Conservation (phyloP, 1,140 invertebrate genomes). For the Brachionus paranguensis region DNA sequence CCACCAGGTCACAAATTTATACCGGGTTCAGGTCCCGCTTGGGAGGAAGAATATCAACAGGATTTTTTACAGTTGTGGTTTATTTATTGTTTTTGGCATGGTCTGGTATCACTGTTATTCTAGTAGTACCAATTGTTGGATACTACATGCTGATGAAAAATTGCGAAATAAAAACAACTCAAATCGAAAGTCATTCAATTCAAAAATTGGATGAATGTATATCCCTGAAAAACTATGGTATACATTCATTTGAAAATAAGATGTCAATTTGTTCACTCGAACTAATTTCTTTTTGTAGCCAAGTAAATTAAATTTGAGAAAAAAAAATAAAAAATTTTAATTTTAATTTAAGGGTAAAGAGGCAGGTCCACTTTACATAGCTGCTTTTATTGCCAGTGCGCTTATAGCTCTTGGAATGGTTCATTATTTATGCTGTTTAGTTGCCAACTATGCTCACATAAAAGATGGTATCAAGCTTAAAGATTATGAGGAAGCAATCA, state of each 20-base stretch:
- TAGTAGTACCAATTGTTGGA: slow-evolving; percentile 27
- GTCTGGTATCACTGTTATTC: not conserved
- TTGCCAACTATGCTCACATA: slow-evolving; percentile 40
- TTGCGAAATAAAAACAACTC: slow-evolving; percentile 27
- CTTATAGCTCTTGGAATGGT: slow-evolving; percentile 24
- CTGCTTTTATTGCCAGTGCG: not conserved
- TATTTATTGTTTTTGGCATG: slow-evolving; percentile 28
- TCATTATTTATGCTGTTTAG: slow-evolving; percentile 33
- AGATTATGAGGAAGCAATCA: slow-evolving; percentile 39
- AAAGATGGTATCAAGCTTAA: slow-evolving; percentile 35
- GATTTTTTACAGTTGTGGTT: slow-evolving; percentile 34
- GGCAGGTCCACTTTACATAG: slow-evolving; percentile 28
- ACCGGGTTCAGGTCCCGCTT: slow-evolving; percentile 32
- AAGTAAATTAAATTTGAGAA: not conserved
- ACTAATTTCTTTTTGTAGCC: slow-evolving; percentile 20
- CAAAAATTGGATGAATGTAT: slow-evolving; percentile 35
- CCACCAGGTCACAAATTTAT: slow-evolving; percentile 28
- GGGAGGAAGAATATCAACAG: slow-evolving; percentile 24
- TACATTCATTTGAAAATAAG: slow-evolving; percentile 22
- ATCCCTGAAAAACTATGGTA: slow-evolving; percentile 21
- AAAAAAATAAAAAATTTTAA: not conserved
- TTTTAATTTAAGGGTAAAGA: slow-evolving; percentile 20
- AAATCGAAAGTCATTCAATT: slow-evolving; percentile 30
- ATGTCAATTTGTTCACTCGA: slow-evolving; percentile 30
- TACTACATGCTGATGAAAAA: slow-evolving; percentile 40